Evolutionary conservation across 2,113 vertebrate species (phyloP).

Genomic region (Limanda limanda): DNA sequence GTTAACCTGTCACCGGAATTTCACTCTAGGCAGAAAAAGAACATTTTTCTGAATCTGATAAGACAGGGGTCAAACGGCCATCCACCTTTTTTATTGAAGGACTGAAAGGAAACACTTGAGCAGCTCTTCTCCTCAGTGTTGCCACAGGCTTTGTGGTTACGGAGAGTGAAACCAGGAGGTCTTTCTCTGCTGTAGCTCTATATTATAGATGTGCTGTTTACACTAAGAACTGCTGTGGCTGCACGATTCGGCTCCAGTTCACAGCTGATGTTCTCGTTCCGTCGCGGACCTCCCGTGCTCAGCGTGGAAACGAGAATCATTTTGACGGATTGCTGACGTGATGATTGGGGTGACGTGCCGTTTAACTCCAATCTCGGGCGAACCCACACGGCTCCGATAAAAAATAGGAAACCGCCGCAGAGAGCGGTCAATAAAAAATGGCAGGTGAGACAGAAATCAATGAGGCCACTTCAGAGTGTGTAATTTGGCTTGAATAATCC

Average conservation of each 20-base stretch:
- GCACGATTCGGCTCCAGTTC: neutral
- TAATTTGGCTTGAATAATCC: constrained; percentile 64
- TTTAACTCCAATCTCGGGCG: constrained; percentile 25
- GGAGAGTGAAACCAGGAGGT: constrained; percentile 1
- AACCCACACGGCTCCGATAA: constrained; percentile 9
- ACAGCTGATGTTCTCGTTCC: neutral
- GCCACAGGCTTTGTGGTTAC: constrained; percentile 27
- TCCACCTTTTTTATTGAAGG: neutral
- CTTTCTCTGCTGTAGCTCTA: neutral
- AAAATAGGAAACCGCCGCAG: constrained; percentile 34
- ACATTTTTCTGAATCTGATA: constrained; percentile 17
- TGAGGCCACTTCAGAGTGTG: constrained; percentile 58
- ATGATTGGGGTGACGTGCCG: constrained; percentile 17
- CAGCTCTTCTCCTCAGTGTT: neutral
- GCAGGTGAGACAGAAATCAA: constrained; percentile 66
- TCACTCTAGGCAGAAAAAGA: neutral
- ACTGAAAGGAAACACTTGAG: constrained; percentile 7
- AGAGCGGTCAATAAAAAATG: constrained; percentile 67
- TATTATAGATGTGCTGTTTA: neutral
- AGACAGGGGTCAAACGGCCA: constrained; percentile 16
- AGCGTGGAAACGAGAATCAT: neutral
- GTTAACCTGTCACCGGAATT: neutral
- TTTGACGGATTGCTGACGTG: neutral
- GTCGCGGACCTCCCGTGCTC: neutral
- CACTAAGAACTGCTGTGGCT: neutral